These are phyloP conservation scores for Ischnura elegans DNA, from an alignment of 2,888 invertebrate species.

Conservation along the genomic window DNA sequence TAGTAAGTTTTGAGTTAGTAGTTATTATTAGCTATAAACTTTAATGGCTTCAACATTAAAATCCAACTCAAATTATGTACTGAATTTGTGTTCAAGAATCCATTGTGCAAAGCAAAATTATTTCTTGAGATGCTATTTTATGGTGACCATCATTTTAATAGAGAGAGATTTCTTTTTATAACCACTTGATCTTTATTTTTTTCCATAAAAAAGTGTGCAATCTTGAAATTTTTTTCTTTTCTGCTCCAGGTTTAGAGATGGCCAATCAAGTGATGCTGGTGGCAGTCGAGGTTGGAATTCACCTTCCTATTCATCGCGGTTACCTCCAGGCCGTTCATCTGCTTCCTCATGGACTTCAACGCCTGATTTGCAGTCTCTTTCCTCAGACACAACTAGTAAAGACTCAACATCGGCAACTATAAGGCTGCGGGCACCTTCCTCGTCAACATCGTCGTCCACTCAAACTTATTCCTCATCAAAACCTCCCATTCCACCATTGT, in stretches of 20 bases:
- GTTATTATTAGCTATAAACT: no score
- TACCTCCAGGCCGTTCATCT: conserved; percentile 41
- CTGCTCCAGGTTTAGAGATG: conserved; percentile 49
- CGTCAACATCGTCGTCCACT: conserved; percentile 54
- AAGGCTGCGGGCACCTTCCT: conserved; percentile 8
- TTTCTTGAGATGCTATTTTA: no score
- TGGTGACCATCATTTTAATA: no score
- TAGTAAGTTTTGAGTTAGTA: no score
- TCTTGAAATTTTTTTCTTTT: background rate
- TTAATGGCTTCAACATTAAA: no score
- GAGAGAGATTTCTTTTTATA: no score
- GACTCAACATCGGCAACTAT: conserved; percentile 25
- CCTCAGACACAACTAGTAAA: conserved; percentile 80
- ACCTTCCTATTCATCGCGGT: conserved; percentile 57
- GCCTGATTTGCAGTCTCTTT: conserved; percentile 86
- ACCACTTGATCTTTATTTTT: no score
- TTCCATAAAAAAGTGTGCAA: no score
- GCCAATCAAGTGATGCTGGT: conserved; percentile 55
- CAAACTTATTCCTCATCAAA: conserved; percentile 53
- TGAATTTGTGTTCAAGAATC: no score
- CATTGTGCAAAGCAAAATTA: no score
- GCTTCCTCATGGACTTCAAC: conserved; percentile 86
- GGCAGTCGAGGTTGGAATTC: conserved; percentile 58
- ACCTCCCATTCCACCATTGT: conserved; percentile 52
- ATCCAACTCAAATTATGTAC: no score